Conservation (phyloP, 2,113 vertebrate genomes). For the Peromyscus polionotus region DNA sequence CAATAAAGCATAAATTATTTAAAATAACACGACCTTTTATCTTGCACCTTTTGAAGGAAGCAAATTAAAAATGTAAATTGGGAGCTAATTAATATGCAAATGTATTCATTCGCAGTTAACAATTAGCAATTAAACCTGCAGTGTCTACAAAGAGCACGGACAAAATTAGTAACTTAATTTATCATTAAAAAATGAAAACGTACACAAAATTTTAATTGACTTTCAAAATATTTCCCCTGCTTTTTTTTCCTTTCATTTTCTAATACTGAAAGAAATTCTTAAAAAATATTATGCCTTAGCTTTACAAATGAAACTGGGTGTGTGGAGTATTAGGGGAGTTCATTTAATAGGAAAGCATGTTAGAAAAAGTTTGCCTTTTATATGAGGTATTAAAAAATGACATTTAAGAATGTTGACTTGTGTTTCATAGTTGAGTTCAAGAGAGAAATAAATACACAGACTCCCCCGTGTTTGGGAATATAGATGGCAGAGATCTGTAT, state of each 20-base stretch:
- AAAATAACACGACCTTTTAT: conserved; percentile 99
- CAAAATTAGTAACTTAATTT: conserved; percentile 99
- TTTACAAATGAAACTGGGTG: conserved; percentile 84
- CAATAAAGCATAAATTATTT: conserved; percentile 99
- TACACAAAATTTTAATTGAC: conserved; percentile 98
- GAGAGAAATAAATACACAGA: conserved; percentile 78
- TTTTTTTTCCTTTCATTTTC: conserved; percentile 90
- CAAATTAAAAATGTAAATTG: conserved; percentile 99
- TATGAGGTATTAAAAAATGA: conserved; percentile 84
- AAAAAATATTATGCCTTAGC: conserved; percentile 79
- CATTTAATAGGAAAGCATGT: conserved; percentile 83
- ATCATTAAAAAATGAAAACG: conserved; percentile 99
- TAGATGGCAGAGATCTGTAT: conserved; percentile 56
- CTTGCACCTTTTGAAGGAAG: conserved; percentile 99
- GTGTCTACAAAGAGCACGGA: conserved; percentile 99
- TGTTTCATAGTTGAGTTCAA: conserved; percentile 75
- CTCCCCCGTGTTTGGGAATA: conserved; percentile 65
- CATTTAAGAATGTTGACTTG: conserved; percentile 81
- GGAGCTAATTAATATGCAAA: conserved; percentile 99
- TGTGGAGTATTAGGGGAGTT: conserved; percentile 85
- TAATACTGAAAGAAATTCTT: conserved; percentile 84
- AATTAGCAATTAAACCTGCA: conserved; percentile 99
- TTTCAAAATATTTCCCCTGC: conserved; percentile 95
- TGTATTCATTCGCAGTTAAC: conserved; percentile 99
- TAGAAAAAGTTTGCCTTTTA: conserved; percentile 89